Percentiles rank a stretch among this genome's conserved stretches.
Evolutionary conservation across 1,140 invertebrate genomes (phyloP).

Genomic region (Drosophila arawakana): DNA sequence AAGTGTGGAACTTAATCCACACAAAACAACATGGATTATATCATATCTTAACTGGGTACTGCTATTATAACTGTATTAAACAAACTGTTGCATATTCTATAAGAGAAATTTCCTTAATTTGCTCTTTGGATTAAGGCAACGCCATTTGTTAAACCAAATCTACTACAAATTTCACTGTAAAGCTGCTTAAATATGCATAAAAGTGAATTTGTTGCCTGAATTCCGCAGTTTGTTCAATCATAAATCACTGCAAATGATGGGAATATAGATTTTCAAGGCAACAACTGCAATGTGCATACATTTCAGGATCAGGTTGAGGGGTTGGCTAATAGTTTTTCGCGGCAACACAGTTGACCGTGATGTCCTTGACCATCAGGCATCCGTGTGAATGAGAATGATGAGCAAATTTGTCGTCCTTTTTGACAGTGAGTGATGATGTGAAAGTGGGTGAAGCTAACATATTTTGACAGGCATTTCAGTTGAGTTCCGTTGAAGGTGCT

Average conservation of each 20-base stretch:
- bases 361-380: constrained; percentile 33
- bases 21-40: too few species aligned
- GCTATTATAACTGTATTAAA: too few species aligned
- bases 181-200: background rate
- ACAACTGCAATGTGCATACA: constrained; percentile 28
- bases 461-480: background rate
- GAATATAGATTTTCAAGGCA: constrained; percentile 20
- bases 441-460: constrained; percentile 14
- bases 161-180: background rate
- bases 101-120: too few species aligned
- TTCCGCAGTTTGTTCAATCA: constrained; percentile 30
- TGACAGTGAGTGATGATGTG: constrained; percentile 45
- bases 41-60: too few species aligned
- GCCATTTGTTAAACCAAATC: background rate
- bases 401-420: constrained; percentile 34
- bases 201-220: constrained; percentile 1
- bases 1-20: too few species aligned
- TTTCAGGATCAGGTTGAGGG: background rate
- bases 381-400: background rate
- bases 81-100: too few species aligned
- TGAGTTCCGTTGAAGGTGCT: constrained; percentile 1
- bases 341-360: constrained; percentile 32
- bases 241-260: constrained; percentile 34
- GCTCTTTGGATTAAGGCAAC: background rate
- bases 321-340: background rate